Base-by-base conservation (phyloP, 2,113 vertebrate genomes). In the Sphyrna mokarran region DNA sequence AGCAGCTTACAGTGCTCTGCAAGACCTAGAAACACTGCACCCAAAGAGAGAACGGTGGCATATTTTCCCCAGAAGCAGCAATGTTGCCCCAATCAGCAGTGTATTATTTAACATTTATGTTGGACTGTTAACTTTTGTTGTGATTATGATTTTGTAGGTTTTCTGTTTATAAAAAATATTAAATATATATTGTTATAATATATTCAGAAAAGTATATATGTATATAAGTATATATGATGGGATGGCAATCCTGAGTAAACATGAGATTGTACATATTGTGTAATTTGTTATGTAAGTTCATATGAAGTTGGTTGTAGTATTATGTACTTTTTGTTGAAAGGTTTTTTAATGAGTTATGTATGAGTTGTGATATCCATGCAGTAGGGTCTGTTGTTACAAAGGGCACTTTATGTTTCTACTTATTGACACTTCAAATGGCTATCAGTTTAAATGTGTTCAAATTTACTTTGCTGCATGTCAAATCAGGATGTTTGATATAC, bases 401-500 rank as follows among this genome's bases (percentile, higher is more conserved):
- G 98, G 94, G 99, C 99, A 99, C 99, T 99, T 99, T 99, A 98
- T 98, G 98, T 98, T 98, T 97, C 97, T 97, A 97, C 96, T 96
- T 96, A 97, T 95, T 96, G 86, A 96, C 96, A 93, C 96, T 96
- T 95, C 95, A 96, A 96, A 95, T 97, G 94, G 96, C 97, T 97
- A 96, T 97, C 96, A 97, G 95, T 68, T 95, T 95, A 96, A 96
- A 97, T 96, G 80, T 96, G 96, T 95, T 97, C 95, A 83, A 95
- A 95, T 70, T 94, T 94, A 94, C 37, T 69, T 69, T 37, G 91
- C 68, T 95, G 94, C 40, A 40, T 94, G 33, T 68, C 91, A 94
- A 22, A 33, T n/a, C 70, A 48, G 48, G 95, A 76, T 96, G 95
- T 97, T 96, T 96, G 95, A 58, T 95, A 86, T 66, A 40, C 43